Evolutionary conservation across 2,888 invertebrate genomes (phyloP).

Genomic region (Chaitophorus viminalis): DNA sequence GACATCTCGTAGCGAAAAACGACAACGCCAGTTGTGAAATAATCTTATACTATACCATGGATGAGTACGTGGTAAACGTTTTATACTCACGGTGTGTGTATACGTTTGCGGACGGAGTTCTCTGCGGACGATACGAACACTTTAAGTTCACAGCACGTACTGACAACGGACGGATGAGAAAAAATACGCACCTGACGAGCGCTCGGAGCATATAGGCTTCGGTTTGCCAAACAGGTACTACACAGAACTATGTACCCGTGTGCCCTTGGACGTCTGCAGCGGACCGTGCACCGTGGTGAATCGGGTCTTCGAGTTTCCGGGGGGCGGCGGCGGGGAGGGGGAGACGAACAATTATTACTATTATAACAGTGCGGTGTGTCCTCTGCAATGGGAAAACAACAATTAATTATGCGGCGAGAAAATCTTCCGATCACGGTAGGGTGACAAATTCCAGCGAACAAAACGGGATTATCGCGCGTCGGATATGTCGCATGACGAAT

Average conservation of each 20-base stretch:
- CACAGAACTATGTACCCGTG: neutral
- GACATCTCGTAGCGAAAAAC: no score
- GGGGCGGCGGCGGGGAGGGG: neutral
- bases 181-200: neutral
- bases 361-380: neutral
- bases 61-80: no score
- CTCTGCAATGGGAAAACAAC: constrained; percentile 1
- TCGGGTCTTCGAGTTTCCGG: constrained; percentile 54
- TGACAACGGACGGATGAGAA: constrained; percentile 22
- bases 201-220: neutral
- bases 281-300: constrained; percentile 51
- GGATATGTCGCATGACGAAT: constrained; percentile 11
- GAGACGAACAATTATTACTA: neutral
- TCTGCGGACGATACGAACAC: neutral
- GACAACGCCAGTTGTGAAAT: no score
- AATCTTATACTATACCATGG: no score
- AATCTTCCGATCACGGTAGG: constrained; percentile 54
- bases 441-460: constrained; percentile 40
- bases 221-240: neutral
- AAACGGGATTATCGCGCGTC: constrained; percentile 48
- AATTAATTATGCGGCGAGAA: constrained; percentile 29
- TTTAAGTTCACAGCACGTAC: constrained; percentile 16
- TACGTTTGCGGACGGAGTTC: neutral
- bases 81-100: constrained; percentile 1
- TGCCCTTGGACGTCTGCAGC: constrained; percentile 47